A percentile compares a stretch with the other conserved stretches of the same genome.
Evolutionary conservation across 2,113 vertebrate species (phyloP).

Genomic region (Xenopus laevis): DNA sequence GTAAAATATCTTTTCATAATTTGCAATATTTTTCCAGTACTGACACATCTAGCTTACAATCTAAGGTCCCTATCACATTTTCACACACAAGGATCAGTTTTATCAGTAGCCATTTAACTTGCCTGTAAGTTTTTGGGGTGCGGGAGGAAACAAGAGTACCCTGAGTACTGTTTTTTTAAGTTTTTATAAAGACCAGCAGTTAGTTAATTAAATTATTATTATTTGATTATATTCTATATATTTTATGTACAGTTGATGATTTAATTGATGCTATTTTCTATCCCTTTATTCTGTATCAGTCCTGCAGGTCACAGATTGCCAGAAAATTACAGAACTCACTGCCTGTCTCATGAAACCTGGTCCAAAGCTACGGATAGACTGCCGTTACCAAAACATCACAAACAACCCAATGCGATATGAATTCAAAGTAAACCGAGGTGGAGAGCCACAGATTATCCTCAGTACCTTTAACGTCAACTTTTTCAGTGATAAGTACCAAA

Average conservation of each 20-base stretch:
- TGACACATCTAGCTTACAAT: too few relatives aligned
- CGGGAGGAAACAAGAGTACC: too few relatives aligned
- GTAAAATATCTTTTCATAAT: too few relatives aligned
- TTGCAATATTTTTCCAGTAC: too few relatives aligned
- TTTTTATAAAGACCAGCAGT: background rate
- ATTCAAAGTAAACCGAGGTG: conserved; percentile 17
- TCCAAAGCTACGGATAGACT: conserved; percentile 29
- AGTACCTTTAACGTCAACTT: conserved; percentile 28
- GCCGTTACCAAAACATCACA: conserved; percentile 28
- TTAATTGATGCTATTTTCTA: background rate
- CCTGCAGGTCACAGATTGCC: conserved; percentile 4
- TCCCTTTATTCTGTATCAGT: conserved; percentile 2
- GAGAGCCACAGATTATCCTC: conserved; percentile 25
- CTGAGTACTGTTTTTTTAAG: too few relatives aligned
- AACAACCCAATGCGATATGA: conserved; percentile 25
- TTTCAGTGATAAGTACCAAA: conserved; percentile 39
- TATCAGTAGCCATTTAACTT: too few relatives aligned
- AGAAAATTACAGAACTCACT: conserved; percentile 29
- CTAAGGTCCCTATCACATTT: too few relatives aligned
- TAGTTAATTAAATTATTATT: background rate
- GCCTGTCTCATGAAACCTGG: conserved; percentile 19
- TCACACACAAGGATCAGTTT: too few relatives aligned
- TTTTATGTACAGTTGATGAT: background rate
- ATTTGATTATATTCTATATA: too few relatives aligned
- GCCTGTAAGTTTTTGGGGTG: too few relatives aligned